These are phyloP conservation scores for Psix sp. DNA, from an alignment of 1,140 invertebrate species.

Conservation along the genomic window DNA sequence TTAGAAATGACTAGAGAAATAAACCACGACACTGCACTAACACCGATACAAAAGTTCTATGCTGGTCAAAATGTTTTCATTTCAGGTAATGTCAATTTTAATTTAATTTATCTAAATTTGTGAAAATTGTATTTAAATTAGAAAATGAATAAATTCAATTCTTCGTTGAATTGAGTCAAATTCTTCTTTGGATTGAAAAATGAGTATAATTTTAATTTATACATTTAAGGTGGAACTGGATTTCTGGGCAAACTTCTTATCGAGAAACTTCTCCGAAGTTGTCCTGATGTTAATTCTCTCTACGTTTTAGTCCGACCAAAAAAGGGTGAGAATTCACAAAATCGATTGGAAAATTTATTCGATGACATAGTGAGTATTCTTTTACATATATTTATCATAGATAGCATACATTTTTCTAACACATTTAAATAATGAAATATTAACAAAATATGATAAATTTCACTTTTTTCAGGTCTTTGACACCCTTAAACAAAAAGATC, in stretches of 20 bases:
- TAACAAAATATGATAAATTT: no score
- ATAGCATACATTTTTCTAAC: no score
- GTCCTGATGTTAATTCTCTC: slow-evolving; percentile 83
- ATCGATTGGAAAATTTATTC: slow-evolving; percentile 81
- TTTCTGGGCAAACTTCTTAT: slow-evolving; percentile 86
- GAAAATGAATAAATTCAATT: background rate
- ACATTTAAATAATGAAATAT: no score
- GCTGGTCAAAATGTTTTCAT: slow-evolving; percentile 73
- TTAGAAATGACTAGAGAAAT: slow-evolving; percentile 59
- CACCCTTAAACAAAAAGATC: slow-evolving; percentile 65
- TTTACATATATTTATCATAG: no score
- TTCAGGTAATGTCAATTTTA: slow-evolving; percentile 59
- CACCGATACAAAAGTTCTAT: slow-evolving; percentile 69
- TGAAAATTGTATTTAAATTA: no score
- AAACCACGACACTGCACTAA: slow-evolving; percentile 41
- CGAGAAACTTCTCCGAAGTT: slow-evolving; percentile 89
- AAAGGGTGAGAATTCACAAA: slow-evolving; percentile 83
- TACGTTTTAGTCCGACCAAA: slow-evolving; percentile 88
- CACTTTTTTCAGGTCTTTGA: slow-evolving; percentile 66
- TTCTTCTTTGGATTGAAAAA: no score
- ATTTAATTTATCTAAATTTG: background rate
- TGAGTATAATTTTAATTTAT: no score
- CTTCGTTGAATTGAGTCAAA: no score
- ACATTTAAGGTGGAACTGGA: slow-evolving; percentile 77
- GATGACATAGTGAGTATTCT: slow-evolving; percentile 80